Percentiles rank a stretch among this genome's conserved stretches.
Conservation (phyloP, 1,140 invertebrate genomes). For the Samia ricini region DNA sequence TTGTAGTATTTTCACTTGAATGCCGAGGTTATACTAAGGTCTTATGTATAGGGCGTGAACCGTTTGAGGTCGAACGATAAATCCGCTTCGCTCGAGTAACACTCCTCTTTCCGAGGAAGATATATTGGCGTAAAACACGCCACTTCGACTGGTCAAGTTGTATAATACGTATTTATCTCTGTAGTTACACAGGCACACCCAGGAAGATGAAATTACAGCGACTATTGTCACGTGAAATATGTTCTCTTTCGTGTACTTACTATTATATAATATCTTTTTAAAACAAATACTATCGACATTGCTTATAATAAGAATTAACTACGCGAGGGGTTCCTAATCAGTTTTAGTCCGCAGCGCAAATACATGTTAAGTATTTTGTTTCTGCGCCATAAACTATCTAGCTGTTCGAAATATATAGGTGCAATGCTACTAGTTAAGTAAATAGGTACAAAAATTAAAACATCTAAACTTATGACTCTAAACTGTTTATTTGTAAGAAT, state of each 20-base stretch:
- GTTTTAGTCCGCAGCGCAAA: no score
- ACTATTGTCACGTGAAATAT: not conserved
- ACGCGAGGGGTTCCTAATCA: no score
- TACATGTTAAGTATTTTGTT: no score
- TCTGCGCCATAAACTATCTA: no score
- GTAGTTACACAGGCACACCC: not conserved
- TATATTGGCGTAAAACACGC: constrained; percentile 24
- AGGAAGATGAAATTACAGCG: constrained; percentile 3
- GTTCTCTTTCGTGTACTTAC: not conserved
- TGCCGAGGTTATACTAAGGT: not conserved
- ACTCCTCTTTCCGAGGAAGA: constrained; percentile 18
- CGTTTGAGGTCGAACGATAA: constrained; percentile 13
- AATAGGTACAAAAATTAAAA: no score
- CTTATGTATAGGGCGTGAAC: constrained; percentile 8
- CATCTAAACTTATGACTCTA: no score
- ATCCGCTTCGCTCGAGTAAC: constrained; percentile 8
- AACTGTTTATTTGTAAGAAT: no score
- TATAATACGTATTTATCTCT: not conserved
- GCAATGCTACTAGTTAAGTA: no score
- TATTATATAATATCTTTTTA: no score
- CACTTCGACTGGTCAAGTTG: constrained; percentile 9
- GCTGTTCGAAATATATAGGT: no score
- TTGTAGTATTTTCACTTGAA: not conserved
- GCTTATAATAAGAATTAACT: no score
- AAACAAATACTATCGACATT: no score